Evolutionary conservation across 2,888 invertebrate species (phyloP).

Genomic region (Cylindroiulus punctatus): DNA sequence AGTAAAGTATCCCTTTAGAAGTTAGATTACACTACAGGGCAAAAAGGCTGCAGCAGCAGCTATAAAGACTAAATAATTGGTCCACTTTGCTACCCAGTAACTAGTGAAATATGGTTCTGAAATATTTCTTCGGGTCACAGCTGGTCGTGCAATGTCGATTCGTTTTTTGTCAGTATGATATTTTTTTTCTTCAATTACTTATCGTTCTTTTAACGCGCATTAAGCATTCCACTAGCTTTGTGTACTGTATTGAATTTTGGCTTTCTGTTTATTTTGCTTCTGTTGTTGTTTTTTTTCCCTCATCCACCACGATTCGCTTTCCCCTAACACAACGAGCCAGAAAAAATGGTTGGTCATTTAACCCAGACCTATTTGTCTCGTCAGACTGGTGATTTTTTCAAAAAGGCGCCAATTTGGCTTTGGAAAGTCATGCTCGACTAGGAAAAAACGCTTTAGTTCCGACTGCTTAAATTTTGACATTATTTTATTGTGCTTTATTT

Average conservation of each 20-base stretch:
- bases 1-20: background rate
- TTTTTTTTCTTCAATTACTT: constrained; percentile 46
- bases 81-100: background rate
- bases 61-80: background rate
- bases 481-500: constrained; percentile 45
- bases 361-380: constrained; percentile 50
- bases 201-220: constrained; percentile 8
- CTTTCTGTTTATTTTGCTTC: constrained; percentile 37
- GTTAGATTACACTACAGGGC: background rate
- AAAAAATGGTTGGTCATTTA: constrained; percentile 52
- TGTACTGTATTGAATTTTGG: constrained; percentile 14
- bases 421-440: constrained; percentile 40
- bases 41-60: background rate
- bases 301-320: constrained; percentile 29
- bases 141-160: constrained; percentile 1
- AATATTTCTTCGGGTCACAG: constrained; percentile 20
- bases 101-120: background rate
- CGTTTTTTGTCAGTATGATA: background rate
- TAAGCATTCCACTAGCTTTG: constrained; percentile 5
- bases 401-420: constrained; percentile 50
- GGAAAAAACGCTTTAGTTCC: constrained; percentile 50
- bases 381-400: constrained; percentile 44
- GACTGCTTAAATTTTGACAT: constrained; percentile 47
- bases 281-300: constrained; percentile 45
- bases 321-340: background rate